Base-by-base conservation (phyloP, 2,113 vertebrate genomes). In the Gavialis gangeticus region DNA sequence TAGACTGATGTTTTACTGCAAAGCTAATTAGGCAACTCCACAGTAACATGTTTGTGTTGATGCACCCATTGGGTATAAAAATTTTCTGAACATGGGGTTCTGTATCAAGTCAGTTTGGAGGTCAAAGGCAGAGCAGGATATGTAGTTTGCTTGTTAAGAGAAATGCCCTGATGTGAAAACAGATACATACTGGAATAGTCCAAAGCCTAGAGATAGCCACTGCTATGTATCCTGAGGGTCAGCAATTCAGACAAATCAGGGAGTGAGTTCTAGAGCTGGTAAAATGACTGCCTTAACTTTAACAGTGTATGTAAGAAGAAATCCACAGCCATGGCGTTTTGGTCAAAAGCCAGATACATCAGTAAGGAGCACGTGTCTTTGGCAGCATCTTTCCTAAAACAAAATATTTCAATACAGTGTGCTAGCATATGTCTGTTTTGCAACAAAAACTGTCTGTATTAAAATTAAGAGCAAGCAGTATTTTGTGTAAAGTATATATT, bases 161-260 rank as follows among this genome's bases (percentile, higher is more conserved):
- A 15, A 14, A 56, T 18, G 3, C 6, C n/a, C 19, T 55, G 5
- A 30, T 21, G 2, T 6, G 30, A 92, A 11, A 14, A 64, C 15
- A 87, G 12, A 6, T 87, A 18, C 16, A 79, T 84, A 30, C 3
- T 16, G 37, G 37, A 5, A 46, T 46, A 46, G 37, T 46, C 37
- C 60, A 12, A 2, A 58, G 13, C 8, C 30, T 59, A 0, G 0
- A 30, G 2, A 5, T 71, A n/a, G 5, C 54, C 22, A 85, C 81
- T 77, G 18, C 54, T 79, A 30, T 12, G 28, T 71, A 62, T 59
- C 67, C 76, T 87, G 37, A 78, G 94, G 62, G 78, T 25, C 67
- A 66, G 63, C 12, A 60, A 2, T 83, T 83, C 64, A 67, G 57
- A 57, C 37, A 56, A 22, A 12, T 14, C 7, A 19, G 78, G 11